Conservation (phyloP, 30 jellyfish, hydroid and myxozoan genomes). For the Clytia hemisphaerica region DNA sequence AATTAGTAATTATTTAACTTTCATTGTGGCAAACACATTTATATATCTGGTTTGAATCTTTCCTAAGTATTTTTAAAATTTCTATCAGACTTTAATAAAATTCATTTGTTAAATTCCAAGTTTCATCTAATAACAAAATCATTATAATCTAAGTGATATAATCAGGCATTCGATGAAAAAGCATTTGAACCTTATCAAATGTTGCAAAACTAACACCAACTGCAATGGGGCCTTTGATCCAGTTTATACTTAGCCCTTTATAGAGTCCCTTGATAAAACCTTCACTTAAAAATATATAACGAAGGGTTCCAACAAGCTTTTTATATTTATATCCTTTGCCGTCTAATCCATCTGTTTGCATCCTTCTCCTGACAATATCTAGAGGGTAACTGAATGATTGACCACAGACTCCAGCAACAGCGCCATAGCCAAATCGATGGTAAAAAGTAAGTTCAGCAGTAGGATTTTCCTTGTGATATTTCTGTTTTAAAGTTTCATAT, state of each 20-base stretch:
- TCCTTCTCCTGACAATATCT: constrained; percentile 90
- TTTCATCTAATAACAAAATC: too few relatives aligned
- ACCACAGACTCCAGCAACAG: constrained; percentile 86
- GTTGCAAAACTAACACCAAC: constrained; percentile 85
- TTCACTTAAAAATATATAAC: constrained; percentile 34
- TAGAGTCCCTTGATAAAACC: constrained; percentile 74
- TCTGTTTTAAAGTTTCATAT: constrained; percentile 69
- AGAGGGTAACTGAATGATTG: constrained; percentile 86
- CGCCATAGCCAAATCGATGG: constrained; percentile 76
- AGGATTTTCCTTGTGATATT: constrained; percentile 45
- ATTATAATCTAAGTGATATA: too few relatives aligned
- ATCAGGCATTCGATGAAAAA: too few relatives aligned
- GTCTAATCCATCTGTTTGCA: constrained; percentile 94
- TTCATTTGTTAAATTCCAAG: too few relatives aligned
- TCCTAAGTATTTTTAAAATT: too few relatives aligned
- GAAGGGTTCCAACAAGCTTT: constrained; percentile 33
- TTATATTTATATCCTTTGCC: constrained; percentile 76
- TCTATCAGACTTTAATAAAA: too few relatives aligned
- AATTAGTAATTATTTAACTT: too few relatives aligned
- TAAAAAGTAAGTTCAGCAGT: constrained; percentile 37
- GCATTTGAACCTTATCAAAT: constrained; percentile 52
- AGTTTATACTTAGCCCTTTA: constrained; percentile 80
- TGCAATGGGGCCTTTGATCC: constrained; percentile 97
- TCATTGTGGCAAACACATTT: too few relatives aligned
- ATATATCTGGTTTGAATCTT: too few relatives aligned